Conservation (phyloP, 2,888 invertebrate genomes). For the Girardia tigrina region DNA sequence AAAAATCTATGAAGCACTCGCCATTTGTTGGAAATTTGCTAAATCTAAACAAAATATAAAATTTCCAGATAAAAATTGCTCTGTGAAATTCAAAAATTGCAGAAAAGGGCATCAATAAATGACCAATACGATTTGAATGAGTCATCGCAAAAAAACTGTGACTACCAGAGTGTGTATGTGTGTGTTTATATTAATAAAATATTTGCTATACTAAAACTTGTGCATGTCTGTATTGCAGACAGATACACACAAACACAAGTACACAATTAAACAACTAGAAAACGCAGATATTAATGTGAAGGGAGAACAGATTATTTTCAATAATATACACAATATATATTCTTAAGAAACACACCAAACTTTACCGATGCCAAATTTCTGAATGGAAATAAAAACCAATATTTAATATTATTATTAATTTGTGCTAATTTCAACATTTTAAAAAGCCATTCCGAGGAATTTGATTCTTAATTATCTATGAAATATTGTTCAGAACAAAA, state of each 20-base stretch:
- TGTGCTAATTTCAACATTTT: no score
- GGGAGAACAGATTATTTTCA: not conserved
- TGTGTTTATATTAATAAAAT: not conserved
- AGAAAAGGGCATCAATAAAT: conserved; percentile 4
- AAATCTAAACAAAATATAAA: not conserved
- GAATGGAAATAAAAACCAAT: not conserved
- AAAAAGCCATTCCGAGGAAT: no score
- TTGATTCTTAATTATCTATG: no score
- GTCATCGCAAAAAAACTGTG: conserved; percentile 7
- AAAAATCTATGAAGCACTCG: not conserved
- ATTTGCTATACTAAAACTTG: conserved; percentile 1
- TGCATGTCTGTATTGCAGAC: not conserved
- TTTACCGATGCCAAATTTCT: not conserved
- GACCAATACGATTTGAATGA: conserved; percentile 4
- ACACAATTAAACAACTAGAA: not conserved
- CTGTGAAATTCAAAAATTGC: not conserved
- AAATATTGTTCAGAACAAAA: no score
- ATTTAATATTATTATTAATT: not conserved
- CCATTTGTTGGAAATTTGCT: not conserved
- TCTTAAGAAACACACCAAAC: not conserved
- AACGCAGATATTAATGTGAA: not conserved
- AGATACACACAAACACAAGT: not conserved
- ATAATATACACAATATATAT: no score
- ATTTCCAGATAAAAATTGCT: not conserved
- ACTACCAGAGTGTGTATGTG: no score